These are phyloP conservation scores for Tapera naevia DNA, from an alignment of 2,797 vertebrate genomes.

Conservation along the genomic window DNA sequence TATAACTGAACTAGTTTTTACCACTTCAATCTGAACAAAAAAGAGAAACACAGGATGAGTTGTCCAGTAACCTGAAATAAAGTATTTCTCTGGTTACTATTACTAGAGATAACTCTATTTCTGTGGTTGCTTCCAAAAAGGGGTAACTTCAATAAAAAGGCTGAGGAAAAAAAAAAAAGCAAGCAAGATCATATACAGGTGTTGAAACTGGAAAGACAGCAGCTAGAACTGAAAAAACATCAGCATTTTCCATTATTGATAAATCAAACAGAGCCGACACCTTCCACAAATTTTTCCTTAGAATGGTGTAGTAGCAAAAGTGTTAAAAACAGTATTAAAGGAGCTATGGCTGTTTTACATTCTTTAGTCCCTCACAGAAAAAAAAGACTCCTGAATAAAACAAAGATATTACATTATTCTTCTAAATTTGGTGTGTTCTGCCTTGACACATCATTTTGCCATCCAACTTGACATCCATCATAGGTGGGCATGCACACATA, in stretches of 20 bases:
- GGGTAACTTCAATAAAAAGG: background rate
- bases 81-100: background rate
- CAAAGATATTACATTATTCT: background rate
- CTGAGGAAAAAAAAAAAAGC: background rate
- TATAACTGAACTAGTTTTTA: background rate
- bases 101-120: background rate
- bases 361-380: background rate
- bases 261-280: background rate
- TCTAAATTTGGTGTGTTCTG: background rate
- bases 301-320: background rate
- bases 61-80: background rate
- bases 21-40: background rate
- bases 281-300: background rate
- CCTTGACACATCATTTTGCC: rapidly evolving
- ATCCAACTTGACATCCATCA: background rate
- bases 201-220: background rate
- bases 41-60: background rate
- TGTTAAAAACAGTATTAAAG: background rate
- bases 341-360: background rate
- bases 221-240: background rate
- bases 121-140: background rate
- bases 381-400: background rate
- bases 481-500: background rate
- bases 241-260: background rate
- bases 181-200: background rate